A percentile compares a stretch with the other conserved stretches of the same genome.
These are phyloP conservation scores for Propithecus perrieri DNA, from an alignment of 2,797 vertebrate species.

Conservation along the genomic window DNA sequence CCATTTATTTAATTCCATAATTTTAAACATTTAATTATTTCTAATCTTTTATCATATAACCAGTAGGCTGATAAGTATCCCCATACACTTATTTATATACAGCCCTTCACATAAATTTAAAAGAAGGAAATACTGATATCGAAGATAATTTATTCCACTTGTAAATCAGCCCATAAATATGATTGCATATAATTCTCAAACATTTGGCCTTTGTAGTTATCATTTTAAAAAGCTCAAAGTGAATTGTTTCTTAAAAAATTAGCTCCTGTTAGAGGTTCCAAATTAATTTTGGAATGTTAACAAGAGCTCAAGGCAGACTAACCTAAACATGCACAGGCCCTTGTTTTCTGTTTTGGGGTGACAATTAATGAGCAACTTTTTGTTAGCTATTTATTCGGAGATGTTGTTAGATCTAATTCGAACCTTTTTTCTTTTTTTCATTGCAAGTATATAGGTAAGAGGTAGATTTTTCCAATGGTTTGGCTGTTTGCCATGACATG, in stretches of 20 bases:
- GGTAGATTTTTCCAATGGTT: neutral
- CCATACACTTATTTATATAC: neutral
- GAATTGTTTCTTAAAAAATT: neutral
- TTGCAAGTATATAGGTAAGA: conserved; percentile 34
- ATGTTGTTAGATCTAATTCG: neutral
- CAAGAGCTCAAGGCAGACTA: conserved; percentile 41
- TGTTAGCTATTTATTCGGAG: conserved; percentile 46
- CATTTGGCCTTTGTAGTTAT: conserved; percentile 34
- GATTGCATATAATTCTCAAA: neutral
- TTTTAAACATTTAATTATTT: neutral
- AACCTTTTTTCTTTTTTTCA: neutral
- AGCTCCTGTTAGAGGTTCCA: conserved; percentile 36
- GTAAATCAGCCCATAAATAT: conserved; percentile 4
- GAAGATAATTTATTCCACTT: conserved; percentile 10
- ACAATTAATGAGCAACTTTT: conserved; percentile 48
- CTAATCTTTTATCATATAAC: neutral
- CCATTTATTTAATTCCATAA: neutral
- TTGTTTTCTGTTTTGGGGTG: conserved; percentile 53
- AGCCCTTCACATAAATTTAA: neutral
- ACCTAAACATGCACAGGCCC: neutral
- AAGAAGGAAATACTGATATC: neutral
- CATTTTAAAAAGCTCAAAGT: conserved; percentile 49
- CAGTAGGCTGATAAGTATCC: neutral
- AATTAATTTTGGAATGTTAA: conserved; percentile 66
- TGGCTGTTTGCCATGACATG: neutral